Base-by-base conservation (phyloP, 92 coral and sea anemone genomes). In the Plumapathes pennacea region DNA sequence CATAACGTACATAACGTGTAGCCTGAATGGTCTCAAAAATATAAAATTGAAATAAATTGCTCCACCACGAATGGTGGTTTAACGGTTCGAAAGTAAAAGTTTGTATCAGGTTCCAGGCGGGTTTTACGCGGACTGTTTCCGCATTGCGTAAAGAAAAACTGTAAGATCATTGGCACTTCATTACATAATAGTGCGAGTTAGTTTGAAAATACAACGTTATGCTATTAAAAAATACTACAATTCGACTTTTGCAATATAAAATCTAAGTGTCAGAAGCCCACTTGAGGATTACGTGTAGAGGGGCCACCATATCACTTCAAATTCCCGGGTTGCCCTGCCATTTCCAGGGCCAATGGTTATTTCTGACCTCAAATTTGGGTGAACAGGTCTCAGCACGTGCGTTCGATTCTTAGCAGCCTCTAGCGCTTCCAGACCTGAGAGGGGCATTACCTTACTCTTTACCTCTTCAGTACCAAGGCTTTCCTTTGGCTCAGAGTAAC, bases 291-390 rank as follows among this genome's bases (percentile, higher is more conserved):
- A 31, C 41, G 48, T 30, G 40, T 36, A 76, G 21, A 67, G 33
- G 17, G 83, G 83, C 25, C 69, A 19, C 83, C 83, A 76, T 47
- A 67, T 76, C 44, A 67, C 50, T 44, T 76, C 83, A 39, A 38
- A 67, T 49, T 76, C 77, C 45, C 83, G 47, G 39, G 83, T 67
- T 48, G 76, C 63, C 53, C 83, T 57, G 0, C 70, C 76, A 21
- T 58, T 37, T 44, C 70, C 70, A 15, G 47, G 36, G 7, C 61
- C 54, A 47, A 60, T 24, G 25, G 32, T 76, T 1, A 76, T 32
- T 34, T 67, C 40, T 28, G 83, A 53, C 38, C 33, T 54, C 54
- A 67, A 38, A 32, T 69, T 46, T 21, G 70, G 18, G 10, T 4
- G 31, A 19, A 13, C 17, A 18, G 0, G 22, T 10, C 41, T 31